Evolutionary conservation across 64 coral and sea anemone species (phyloP), one percentile per base, ranked within the genome.

Genomic region (Astreopora myriophthalma): DNA sequence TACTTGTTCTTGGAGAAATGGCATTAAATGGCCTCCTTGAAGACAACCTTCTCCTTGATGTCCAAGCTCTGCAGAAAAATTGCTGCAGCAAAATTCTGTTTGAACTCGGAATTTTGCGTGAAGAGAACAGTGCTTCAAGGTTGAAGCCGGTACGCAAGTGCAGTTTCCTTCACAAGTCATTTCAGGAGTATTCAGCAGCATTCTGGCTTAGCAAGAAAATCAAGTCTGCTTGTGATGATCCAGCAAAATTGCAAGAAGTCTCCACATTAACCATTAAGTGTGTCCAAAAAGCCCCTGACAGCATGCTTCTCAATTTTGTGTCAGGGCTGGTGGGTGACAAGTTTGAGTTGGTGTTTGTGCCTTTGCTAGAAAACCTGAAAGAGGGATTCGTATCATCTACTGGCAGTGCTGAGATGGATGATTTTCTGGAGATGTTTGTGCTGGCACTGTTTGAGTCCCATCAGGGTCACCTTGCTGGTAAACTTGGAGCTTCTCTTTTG

Each of bases 361-460:
- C 81, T 8, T 86, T 92, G 60, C 35, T 92, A 8, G 81, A 92
- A 42, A 39, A 68, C 64, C 90, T 92, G 52, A 64, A 86, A 76
- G 90, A 75, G 34, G 65, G 69, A 33, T 22, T 85, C 36, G 24
- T 38, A 7, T 55, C 11, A 44, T 44, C 75, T 22, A 67, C 25
- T 17, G 81, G 66, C 37, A 44, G 33, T 32, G 69, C 61, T 86
- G 64, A 73, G 17, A 65, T 28, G 61, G 27, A 86, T 28, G 65
- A 62, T 33, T 85, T 92, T 55, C 75, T 92, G 40, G 51, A 86
- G 26, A 74, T 60, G 27, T 86, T 71, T 42, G 63, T 86, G 30
- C 65, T 75, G 74, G 83, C 90, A 13, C 27, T 92, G 17, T 92
- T 92, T 55, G 90, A 92, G 68, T 92, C 90, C n/a, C 90, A 92